Evolutionary conservation across 2,888 invertebrate species (phyloP).

Genomic region (Ochropleura plecta): DNA sequence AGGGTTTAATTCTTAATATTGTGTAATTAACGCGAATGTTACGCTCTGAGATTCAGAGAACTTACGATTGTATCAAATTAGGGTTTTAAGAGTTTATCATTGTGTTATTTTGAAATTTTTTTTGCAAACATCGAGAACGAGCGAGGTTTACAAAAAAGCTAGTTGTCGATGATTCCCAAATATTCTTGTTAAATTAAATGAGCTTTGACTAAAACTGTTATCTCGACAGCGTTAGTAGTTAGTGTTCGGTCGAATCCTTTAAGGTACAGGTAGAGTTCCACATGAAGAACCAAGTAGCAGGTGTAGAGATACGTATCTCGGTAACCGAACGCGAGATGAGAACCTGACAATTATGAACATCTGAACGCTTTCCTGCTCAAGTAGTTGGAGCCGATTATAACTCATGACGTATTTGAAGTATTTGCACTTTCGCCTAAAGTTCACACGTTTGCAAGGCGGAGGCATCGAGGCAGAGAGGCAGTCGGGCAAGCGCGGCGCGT

Average conservation of each 20-base stretch:
- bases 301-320: background rate
- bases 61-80: background rate
- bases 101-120: background rate
- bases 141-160: background rate
- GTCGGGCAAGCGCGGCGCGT: slow-evolving; percentile 20
- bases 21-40: slow-evolving; percentile 57
- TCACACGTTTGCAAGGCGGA: slow-evolving; percentile 1
- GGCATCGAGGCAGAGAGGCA: slow-evolving; percentile 1
- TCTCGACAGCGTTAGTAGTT: background rate
- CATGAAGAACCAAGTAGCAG: background rate
- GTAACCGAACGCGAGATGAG: background rate
- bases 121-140: background rate
- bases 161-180: background rate
- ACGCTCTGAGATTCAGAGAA: slow-evolving; percentile 37
- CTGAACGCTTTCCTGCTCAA: background rate
- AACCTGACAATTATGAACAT: background rate
- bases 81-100: background rate
- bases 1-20: slow-evolving; percentile 61
- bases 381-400: background rate
- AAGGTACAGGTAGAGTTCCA: background rate
- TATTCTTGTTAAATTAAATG: background rate
- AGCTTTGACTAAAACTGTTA: background rate
- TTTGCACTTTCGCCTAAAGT: background rate
- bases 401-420: background rate
- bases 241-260: background rate